phyloP scores from a whole-genome alignment of 1,140 invertebrate genomes.

The Caenorhabditis latens region DNA sequence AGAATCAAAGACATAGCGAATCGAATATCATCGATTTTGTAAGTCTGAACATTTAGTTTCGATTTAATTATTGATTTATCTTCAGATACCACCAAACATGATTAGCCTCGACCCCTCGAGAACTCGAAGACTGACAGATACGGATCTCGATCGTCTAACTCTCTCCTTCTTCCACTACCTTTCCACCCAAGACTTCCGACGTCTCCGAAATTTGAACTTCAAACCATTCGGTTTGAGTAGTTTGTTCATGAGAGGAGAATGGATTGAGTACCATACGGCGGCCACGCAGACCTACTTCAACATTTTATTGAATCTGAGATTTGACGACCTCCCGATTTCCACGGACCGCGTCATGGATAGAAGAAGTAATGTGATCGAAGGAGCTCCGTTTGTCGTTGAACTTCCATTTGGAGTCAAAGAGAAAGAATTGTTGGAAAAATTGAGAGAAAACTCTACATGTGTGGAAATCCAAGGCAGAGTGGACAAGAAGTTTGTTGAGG shows the following conservation, averaged over 20 bases:
- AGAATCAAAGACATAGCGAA: not conserved
- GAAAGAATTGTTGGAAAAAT: not conserved
- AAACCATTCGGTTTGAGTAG: not conserved
- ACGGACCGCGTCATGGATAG: not conserved
- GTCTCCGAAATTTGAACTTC: not conserved
- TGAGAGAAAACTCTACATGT: not conserved
- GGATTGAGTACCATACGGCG: not conserved
- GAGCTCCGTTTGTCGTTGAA: not conserved
- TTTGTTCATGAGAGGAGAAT: conserved; percentile 4
- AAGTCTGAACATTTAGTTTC: too few species aligned
- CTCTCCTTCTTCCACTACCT: not conserved
- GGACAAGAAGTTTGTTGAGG: not conserved
- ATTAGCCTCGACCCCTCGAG: too few species aligned
- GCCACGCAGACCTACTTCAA: not conserved
- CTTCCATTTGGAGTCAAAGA: not conserved
- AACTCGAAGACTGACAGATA: not conserved
- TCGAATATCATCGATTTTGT: too few species aligned
- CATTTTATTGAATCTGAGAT: not conserved
- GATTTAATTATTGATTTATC: not conserved
- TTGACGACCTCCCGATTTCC: not conserved
- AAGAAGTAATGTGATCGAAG: not conserved
- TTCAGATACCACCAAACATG: not conserved
- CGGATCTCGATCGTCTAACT: not conserved
- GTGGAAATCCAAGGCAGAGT: not conserved
- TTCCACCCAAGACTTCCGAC: not conserved